These are phyloP conservation scores for Adelphocoris suturalis DNA, from an alignment of 2,888 invertebrate genomes.

Conservation along the genomic window DNA sequence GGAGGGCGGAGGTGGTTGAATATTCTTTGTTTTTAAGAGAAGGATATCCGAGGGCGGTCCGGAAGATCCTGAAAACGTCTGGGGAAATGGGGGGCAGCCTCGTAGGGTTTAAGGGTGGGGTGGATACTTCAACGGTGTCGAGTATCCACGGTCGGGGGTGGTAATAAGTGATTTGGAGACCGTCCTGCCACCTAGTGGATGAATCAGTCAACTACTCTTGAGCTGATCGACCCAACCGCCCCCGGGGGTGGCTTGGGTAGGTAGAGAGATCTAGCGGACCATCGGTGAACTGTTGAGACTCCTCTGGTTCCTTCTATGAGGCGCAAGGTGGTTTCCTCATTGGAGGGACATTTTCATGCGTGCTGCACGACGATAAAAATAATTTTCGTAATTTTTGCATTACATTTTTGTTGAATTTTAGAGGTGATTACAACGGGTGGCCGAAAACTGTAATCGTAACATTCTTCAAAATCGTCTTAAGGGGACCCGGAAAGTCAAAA, in stretches of 20 bases:
- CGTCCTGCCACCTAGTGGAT: constrained; percentile 14
- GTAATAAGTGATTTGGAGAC: background rate
- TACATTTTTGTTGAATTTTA: too few species aligned
- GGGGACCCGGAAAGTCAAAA: too few species aligned
- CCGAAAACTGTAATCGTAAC: too few species aligned
- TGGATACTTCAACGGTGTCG: background rate
- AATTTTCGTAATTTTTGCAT: too few species aligned
- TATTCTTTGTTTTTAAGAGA: constrained; percentile 49
- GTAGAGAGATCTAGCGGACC: constrained; percentile 28
- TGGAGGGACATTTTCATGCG: background rate
- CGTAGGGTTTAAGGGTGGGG: background rate
- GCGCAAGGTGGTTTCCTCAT: background rate
- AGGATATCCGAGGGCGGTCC: constrained; percentile 42
- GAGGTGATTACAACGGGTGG: too few species aligned
- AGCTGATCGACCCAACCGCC: background rate
- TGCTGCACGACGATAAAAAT: too few species aligned
- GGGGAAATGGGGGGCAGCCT: constrained; percentile 8
- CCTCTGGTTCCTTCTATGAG: background rate
- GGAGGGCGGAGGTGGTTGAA: background rate
- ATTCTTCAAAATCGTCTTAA: too few species aligned
- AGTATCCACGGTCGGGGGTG: background rate
- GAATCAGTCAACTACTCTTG: background rate
- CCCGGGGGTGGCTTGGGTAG: background rate
- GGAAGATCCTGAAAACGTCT: constrained; percentile 42
- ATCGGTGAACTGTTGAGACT: background rate